Conservation (phyloP, 1,140 invertebrate genomes). For the Ericerus pela region DNA sequence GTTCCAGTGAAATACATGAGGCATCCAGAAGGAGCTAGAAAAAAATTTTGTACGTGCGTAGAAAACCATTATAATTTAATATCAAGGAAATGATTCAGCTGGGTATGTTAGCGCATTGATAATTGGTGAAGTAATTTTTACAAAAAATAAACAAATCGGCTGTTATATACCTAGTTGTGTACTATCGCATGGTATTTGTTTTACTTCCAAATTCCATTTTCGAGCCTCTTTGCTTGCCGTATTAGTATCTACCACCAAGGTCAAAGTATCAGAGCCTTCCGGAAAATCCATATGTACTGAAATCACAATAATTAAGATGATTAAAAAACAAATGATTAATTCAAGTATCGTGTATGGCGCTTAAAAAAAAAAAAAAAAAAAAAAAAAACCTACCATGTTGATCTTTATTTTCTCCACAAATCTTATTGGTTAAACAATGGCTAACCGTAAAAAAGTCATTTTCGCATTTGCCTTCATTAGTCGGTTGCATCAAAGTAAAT, state of each 20-base stretch:
- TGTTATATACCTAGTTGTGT: conserved; percentile 45
- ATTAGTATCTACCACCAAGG: conserved; percentile 48
- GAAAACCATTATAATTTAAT: no score
- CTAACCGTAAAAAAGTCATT: conserved; percentile 52
- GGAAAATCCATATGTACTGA: conserved; percentile 55
- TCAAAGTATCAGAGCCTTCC: conserved; percentile 46
- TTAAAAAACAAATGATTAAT: background rate
- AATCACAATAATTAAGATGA: conserved; percentile 14
- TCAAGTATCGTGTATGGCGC: no score
- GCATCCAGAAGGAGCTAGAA: conserved; percentile 57
- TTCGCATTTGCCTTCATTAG: conserved; percentile 50
- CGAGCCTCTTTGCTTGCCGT: conserved; percentile 41
- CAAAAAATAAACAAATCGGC: no score
- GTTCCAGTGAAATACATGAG: conserved; percentile 54
- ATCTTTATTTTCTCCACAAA: conserved; percentile 66
- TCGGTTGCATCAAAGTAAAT: conserved; percentile 52
- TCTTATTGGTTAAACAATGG: conserved; percentile 46
- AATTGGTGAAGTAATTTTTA: no score
- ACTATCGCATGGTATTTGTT: conserved; percentile 55
- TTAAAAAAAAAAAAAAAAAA: background rate
- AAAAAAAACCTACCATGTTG: conserved; percentile 43
- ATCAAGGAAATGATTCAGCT: no score
- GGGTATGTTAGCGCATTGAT: no score
- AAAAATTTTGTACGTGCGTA: no score
- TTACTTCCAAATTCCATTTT: conserved; percentile 58